These are phyloP conservation scores for Fabriciana adippe DNA, from an alignment of 2,888 invertebrate species.

Conservation along the genomic window DNA sequence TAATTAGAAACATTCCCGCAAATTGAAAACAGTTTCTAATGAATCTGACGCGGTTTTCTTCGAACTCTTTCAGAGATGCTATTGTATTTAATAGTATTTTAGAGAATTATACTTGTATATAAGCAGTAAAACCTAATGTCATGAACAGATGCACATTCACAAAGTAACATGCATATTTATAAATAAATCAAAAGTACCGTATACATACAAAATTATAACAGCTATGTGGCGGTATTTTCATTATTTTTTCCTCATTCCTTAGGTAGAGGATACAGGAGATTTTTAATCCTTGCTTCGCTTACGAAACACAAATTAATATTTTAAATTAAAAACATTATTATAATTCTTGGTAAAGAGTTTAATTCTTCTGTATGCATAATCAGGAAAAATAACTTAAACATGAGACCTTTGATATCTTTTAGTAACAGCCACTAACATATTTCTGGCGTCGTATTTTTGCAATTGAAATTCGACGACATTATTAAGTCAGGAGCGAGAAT, in stretches of 20 bases:
- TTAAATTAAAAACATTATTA: too few species aligned
- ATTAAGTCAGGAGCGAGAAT: slow-evolving; percentile 27
- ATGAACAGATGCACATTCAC: too few species aligned
- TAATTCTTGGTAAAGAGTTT: neutral
- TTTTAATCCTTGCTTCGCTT: too few species aligned
- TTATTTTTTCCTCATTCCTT: too few species aligned
- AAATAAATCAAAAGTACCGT: too few species aligned
- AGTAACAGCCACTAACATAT: slow-evolving; percentile 1
- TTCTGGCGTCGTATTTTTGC: slow-evolving; percentile 21
- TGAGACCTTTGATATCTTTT: slow-evolving; percentile 12
- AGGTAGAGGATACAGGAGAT: too few species aligned
- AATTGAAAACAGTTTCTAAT: slow-evolving; percentile 27
- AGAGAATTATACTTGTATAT: too few species aligned
- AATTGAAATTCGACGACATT: slow-evolving; percentile 30
- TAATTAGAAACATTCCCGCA: slow-evolving; percentile 29
- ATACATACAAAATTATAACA: too few species aligned
- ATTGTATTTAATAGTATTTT: neutral
- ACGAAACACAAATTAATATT: too few species aligned
- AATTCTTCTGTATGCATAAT: neutral
- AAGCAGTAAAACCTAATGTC: too few species aligned
- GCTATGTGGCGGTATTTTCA: too few species aligned
- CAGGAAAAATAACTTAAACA: slow-evolving; percentile 4
- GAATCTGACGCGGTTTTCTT: slow-evolving; percentile 22
- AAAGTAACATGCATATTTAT: too few species aligned
- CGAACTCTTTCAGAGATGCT: slow-evolving; percentile 9